Evolutionary conservation across 1,140 invertebrate species (phyloP).

Genomic region (Pseudomyrmex pallidus): DNA sequence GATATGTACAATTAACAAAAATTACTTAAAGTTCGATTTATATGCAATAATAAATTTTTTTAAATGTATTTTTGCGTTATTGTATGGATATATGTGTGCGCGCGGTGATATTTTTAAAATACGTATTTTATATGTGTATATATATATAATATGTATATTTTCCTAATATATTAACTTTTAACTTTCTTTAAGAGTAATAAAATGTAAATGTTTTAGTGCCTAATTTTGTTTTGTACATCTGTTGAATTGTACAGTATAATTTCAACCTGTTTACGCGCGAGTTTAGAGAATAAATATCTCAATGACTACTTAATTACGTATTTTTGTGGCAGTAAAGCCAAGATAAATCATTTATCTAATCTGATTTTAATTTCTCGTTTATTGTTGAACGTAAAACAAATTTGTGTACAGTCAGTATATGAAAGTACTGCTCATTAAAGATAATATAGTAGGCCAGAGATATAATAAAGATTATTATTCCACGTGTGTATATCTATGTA

Average conservation of each 20-base stretch:
- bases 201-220: slow-evolving; percentile 5
- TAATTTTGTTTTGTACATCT: slow-evolving; percentile 30
- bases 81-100: not conserved
- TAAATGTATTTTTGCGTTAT: slow-evolving; percentile 65
- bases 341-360: slow-evolving; percentile 66
- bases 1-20: slow-evolving; percentile 72
- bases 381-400: slow-evolving; percentile 66
- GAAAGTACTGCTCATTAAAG: slow-evolving; percentile 66
- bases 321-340: slow-evolving; percentile 14
- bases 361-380: slow-evolving; percentile 61
- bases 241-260: slow-evolving; percentile 47
- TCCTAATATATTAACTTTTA: slow-evolving; percentile 44
- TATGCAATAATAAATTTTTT: slow-evolving; percentile 69
- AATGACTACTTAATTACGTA: slow-evolving; percentile 7
- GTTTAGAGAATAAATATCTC: slow-evolving; percentile 26
- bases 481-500: slow-evolving; percentile 29
- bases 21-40: slow-evolving; percentile 68
- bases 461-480: slow-evolving; percentile 69
- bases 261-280: slow-evolving; percentile 12
- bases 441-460: slow-evolving; percentile 67
- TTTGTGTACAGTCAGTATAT: slow-evolving; percentile 69
- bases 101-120: slow-evolving; percentile 44
- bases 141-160: slow-evolving; percentile 20
- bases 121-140: slow-evolving; percentile 12
- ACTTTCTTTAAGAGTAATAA: slow-evolving; percentile 30